A percentile compares a stretch with the other conserved stretches of the same genome.
Conservation (phyloP, 2,888 invertebrate species). For the Kryphioiulus occultus region DNA sequence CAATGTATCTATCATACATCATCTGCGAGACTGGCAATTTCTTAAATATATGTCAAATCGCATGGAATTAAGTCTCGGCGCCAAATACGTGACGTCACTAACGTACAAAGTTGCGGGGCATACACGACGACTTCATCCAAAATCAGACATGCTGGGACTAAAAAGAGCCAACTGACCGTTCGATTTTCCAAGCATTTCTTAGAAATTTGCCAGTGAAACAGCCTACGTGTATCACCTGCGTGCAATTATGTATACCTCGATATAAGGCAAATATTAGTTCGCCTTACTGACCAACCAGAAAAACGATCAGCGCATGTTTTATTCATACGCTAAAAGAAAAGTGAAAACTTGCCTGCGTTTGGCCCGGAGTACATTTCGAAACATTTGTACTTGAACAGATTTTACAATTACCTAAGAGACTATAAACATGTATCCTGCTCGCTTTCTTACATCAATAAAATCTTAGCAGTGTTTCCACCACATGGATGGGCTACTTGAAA, state of each 20-base stretch:
- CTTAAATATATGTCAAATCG: constrained; percentile 27
- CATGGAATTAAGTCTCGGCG: not conserved
- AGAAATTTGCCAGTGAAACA: not conserved
- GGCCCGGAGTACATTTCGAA: constrained; percentile 21
- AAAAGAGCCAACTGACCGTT: not conserved
- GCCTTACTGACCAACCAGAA: constrained; percentile 24
- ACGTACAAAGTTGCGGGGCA: not conserved
- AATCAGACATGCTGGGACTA: not conserved
- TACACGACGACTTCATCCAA: not conserved
- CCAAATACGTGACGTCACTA: not conserved
- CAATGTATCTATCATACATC: constrained; percentile 39
- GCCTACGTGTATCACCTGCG: constrained; percentile 32
- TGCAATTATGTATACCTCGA: not conserved
- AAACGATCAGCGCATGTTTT: not conserved
- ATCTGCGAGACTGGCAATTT: not conserved
- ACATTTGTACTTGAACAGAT: constrained; percentile 32
- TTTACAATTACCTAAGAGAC: not conserved
- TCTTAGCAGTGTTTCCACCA: not conserved
- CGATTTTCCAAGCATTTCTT: not conserved
- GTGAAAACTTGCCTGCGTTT: constrained; percentile 15
- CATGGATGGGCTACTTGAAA: not conserved
- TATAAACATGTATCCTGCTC: not conserved
- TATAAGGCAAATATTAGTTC: not conserved
- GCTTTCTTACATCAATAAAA: not conserved
- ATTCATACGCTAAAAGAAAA: not conserved